Conservation (phyloP, 2,113 vertebrate genomes). For the Caranx melampygus region DNA sequence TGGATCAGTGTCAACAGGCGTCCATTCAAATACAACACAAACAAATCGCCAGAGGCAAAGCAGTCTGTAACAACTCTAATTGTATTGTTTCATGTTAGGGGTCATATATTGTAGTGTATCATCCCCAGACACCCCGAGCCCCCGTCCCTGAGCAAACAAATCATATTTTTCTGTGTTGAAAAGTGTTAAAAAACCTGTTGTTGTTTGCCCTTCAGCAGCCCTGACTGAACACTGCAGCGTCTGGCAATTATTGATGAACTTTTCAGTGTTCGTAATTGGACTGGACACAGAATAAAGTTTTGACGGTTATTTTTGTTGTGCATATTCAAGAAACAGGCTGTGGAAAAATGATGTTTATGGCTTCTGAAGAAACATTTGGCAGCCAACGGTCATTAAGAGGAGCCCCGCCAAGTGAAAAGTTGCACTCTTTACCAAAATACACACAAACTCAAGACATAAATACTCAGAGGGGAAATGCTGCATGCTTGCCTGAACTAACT, state of each 20-base stretch:
- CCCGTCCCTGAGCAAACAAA: neutral
- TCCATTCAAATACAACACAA: slow-evolving; percentile 21
- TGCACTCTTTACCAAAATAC: slow-evolving; percentile 79
- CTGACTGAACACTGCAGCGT: slow-evolving; percentile 60
- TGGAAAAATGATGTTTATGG: slow-evolving; percentile 76
- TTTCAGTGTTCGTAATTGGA: slow-evolving; percentile 81
- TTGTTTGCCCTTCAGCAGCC: slow-evolving; percentile 59
- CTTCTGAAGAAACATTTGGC: slow-evolving; percentile 80
- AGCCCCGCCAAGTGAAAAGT: slow-evolving; percentile 81
- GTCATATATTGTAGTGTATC: slow-evolving; percentile 6
- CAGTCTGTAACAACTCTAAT: neutral
- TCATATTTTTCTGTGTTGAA: slow-evolving; percentile 17
- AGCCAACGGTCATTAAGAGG: slow-evolving; percentile 80
- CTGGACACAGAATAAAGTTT: slow-evolving; percentile 80
- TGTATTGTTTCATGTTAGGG: slow-evolving; percentile 39
- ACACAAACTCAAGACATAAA: slow-evolving; percentile 77
- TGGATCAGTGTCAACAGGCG: slow-evolving; percentile 23
- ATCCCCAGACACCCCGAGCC: slow-evolving; percentile 8
- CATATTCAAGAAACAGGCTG: slow-evolving; percentile 77
- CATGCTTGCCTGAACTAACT: slow-evolving; percentile 76
- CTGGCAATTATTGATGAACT: slow-evolving; percentile 68
- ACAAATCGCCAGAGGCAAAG: slow-evolving; percentile 27
- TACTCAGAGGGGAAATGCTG: slow-evolving; percentile 73
- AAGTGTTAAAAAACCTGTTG: slow-evolving; percentile 40
- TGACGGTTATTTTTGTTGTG: slow-evolving; percentile 76